Evolutionary conservation across 2,888 invertebrate genomes (phyloP).

Genomic region (Drosophila basisetae): DNA sequence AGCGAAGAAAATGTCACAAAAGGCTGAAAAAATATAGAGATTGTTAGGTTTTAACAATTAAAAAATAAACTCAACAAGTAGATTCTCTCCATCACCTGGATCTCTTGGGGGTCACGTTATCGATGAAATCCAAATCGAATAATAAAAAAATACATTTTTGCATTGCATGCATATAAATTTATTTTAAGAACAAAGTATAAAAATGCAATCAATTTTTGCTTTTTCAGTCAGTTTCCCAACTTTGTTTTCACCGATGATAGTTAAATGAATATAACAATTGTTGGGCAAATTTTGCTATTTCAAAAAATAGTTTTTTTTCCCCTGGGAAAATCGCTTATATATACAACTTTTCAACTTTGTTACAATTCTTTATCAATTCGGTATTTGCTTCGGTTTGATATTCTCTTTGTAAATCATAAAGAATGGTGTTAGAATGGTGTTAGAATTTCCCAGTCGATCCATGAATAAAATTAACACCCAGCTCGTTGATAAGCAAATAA

Average conservation of each 20-base stretch:
- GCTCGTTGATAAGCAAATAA: neutral
- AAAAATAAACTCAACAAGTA: neutral
- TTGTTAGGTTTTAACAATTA: neutral
- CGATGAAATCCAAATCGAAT: neutral
- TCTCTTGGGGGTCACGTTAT: neutral
- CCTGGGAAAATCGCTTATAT: neutral
- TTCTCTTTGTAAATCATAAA: rapidly evolving
- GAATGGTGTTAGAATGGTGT: neutral
- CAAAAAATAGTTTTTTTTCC: neutral
- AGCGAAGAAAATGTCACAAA: neutral
- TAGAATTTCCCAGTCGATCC: neutral
- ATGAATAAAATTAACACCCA: neutral
- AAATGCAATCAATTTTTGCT: neutral
- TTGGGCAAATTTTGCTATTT: neutral
- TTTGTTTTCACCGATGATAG: neutral
- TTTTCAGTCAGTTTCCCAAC: neutral
- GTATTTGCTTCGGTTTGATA: neutral
- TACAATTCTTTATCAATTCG: neutral
- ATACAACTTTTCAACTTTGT: neutral
- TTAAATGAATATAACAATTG: neutral
- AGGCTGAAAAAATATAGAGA: neutral
- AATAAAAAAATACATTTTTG: neutral
- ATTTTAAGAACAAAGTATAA: neutral
- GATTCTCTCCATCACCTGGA: neutral
- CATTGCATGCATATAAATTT: neutral